phyloP scores from a whole-genome alignment of 2,797 vertebrate genomes.

The Chlorospingus semifuscus region DNA sequence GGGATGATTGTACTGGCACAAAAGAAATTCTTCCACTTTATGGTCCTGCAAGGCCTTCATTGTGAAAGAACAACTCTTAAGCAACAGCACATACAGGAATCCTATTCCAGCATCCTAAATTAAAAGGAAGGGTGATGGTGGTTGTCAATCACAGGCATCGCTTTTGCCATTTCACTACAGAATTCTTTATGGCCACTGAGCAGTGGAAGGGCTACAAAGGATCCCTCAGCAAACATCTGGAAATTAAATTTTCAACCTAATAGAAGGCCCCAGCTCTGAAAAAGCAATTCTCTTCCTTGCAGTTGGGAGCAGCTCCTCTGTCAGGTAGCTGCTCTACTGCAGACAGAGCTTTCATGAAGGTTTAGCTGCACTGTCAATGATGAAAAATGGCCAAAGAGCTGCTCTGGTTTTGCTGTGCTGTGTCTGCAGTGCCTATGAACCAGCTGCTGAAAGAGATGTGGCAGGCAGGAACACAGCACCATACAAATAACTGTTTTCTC shows the following conservation, averaged over 20 bases:
- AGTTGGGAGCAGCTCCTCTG: conserved; percentile 9
- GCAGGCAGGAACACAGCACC: background rate
- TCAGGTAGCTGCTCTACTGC: conserved; percentile 33
- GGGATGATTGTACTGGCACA: background rate
- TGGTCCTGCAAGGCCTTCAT: background rate
- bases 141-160: background rate
- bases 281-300: conserved; percentile 2
- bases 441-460: background rate
- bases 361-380: background rate
- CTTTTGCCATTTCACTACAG: background rate
- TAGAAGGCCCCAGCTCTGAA: background rate
- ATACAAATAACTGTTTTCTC: background rate
- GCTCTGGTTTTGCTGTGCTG: background rate
- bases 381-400: conserved; percentile 33
- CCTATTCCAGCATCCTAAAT: background rate
- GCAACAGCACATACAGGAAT: background rate
- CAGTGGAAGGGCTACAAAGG: background rate
- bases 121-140: background rate
- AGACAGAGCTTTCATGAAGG: conserved; percentile 15
- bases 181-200: conserved; percentile 15
- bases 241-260: conserved; percentile 56
- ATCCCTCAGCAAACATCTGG: background rate
- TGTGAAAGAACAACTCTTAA: background rate
- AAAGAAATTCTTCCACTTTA: background rate
- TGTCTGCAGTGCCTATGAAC: background rate